phyloP scores from a whole-genome alignment of 1,140 invertebrate genomes.

The Teleogryllus occipitalis region DNA sequence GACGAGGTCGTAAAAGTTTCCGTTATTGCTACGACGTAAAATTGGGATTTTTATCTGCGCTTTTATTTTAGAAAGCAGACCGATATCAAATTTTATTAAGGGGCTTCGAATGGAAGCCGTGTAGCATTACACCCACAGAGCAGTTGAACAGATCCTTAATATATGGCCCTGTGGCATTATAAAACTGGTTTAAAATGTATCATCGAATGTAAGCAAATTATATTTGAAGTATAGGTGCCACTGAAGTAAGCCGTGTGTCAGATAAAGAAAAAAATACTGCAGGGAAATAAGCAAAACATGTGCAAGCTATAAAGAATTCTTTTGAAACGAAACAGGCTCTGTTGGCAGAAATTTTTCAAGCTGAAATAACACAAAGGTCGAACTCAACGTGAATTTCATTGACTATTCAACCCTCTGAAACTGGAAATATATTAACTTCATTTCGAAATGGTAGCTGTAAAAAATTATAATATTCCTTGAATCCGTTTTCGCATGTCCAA shows the following conservation, averaged over 20 bases:
- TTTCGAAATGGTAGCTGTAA: too few species aligned
- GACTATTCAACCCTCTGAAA: too few species aligned
- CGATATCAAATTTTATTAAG: not conserved
- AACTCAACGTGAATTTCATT: too few species aligned
- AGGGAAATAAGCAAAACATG: not conserved
- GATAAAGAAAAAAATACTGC: not conserved
- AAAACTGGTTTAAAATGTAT: conserved; percentile 1
- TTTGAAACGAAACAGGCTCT: too few species aligned
- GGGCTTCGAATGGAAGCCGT: not conserved
- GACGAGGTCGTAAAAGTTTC: not conserved
- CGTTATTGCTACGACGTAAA: not conserved
- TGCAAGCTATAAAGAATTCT: too few species aligned
- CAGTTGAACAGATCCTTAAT: not conserved
- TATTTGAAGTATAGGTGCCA: not conserved
- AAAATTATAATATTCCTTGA: too few species aligned
- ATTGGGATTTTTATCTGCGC: not conserved
- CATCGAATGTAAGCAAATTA: not conserved
- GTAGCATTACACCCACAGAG: not conserved
- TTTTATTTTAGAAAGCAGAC: not conserved
- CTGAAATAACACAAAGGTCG: too few species aligned
- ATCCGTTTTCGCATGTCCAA: too few species aligned
- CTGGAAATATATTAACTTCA: too few species aligned
- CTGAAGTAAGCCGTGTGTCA: not conserved
- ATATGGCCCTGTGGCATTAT: not conserved
- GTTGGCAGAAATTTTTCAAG: too few species aligned